Evolutionary conservation across 2,797 vertebrate genomes (phyloP).

Genomic region (Rhinogobio ventralis): DNA sequence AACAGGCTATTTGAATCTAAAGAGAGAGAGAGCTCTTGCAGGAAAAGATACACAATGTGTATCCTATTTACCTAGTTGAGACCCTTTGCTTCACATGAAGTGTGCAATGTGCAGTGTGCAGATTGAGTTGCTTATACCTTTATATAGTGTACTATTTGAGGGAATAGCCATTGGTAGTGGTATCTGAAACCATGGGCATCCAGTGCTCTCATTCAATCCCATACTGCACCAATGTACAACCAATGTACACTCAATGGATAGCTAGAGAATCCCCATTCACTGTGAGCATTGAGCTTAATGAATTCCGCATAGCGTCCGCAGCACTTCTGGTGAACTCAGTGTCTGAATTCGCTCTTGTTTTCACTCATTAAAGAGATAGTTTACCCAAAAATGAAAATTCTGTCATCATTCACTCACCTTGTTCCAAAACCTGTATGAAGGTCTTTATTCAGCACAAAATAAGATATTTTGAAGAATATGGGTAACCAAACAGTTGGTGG

Average conservation of each 20-base stretch:
- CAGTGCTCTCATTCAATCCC: background rate
- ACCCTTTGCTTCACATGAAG: background rate
- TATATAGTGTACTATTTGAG: background rate
- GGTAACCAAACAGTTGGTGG: background rate
- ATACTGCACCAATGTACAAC: background rate
- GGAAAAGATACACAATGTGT: background rate
- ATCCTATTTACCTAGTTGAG: background rate
- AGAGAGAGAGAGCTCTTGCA: background rate
- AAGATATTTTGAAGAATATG: background rate
- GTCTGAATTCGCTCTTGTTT: no score
- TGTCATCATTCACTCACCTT: no score
- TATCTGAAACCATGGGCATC: background rate
- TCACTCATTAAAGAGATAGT: no score
- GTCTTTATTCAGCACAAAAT: background rate
- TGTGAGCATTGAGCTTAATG: no score
- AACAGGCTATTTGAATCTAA: conserved; percentile 7
- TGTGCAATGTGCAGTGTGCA: background rate
- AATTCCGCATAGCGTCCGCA: no score
- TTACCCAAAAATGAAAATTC: no score
- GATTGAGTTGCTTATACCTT: background rate
- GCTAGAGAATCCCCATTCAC: no score
- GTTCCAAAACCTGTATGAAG: no score
- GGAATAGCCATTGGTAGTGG: background rate
- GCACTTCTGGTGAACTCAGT: no score
- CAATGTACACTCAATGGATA: background rate